Evolutionary conservation across 1,140 invertebrate species (phyloP), one percentile per base, ranked within the genome.

Genomic region (Drosophila subobscura): DNA sequence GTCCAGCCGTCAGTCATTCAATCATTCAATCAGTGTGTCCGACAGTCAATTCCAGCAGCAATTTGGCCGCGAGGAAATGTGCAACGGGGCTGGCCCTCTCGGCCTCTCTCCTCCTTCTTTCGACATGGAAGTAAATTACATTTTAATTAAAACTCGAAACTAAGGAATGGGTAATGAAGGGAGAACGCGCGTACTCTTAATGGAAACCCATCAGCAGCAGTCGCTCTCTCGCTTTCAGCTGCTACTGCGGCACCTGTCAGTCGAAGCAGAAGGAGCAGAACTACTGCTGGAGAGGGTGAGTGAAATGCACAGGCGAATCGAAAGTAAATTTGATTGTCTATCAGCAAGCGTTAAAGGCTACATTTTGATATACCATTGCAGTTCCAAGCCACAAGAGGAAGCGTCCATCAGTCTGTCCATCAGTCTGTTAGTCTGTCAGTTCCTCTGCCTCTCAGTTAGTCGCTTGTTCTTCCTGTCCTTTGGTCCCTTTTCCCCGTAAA

Each of bases 81-180:
- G 72, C 72, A 75, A 22, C 25, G 45, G 33, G 10, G 3, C 33
- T 37, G 3, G 10, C 0, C 0, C 10, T 12, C 33, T 12, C 29
- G 8, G 5, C 0, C 5, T 7, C 52, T 16, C 41, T 22, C 40
- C 44, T 25, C 55, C 65, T 27, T 20, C 52, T 37, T 67, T 65
- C 58, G 60, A 67, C 59, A 56, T 66, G 81, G 52, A 72, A 60
- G 74, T 76, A 79, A 88, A 88, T 88, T 88, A 88, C 84, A 83
- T 83, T 88, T 88, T 83, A 83, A 88, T 88, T 88, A 88, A 88
- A 83, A 59, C 78, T 77, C 57, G 74, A 54, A 68, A 66, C 49
- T 37, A 40, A 50, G 49, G 40, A 42, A 52, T 41, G 45, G 10
- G 10, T n/a, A 52, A 25, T 42, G 49, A 12, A 47, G 33, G 42